These are phyloP conservation scores for Trachelus stipa DNA, from an alignment of 2,888 invertebrate genomes.

Conservation along the genomic window DNA sequence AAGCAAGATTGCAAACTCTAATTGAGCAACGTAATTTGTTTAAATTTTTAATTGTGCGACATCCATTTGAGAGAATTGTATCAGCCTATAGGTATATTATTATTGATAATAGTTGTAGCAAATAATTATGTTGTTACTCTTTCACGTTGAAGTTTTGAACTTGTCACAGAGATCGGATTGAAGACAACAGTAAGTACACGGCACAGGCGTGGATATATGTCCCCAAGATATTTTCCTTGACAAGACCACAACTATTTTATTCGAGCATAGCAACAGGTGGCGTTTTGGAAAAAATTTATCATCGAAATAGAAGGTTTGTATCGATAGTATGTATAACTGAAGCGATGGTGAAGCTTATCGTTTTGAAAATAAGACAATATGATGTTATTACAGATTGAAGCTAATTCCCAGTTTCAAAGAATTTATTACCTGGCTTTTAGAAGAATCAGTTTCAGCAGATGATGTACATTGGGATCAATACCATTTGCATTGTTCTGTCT, in stretches of 20 bases:
- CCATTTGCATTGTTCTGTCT: conserved; percentile 58
- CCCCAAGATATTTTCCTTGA: conserved; percentile 58
- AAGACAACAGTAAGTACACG: conserved; percentile 60
- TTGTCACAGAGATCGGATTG: conserved; percentile 57
- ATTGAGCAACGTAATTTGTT: conserved; percentile 44
- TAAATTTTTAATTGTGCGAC: conserved; percentile 60
- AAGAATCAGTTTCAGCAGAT: conserved; percentile 42
- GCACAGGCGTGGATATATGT: conserved; percentile 61
- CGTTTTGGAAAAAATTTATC: conserved; percentile 50
- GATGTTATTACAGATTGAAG: conserved; percentile 45
- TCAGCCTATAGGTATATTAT: conserved; percentile 60
- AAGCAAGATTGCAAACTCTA: conserved; percentile 38
- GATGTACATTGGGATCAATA: conserved; percentile 63
- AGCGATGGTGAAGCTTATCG: neutral
- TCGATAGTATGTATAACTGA: neutral
- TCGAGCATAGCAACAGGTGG: conserved; percentile 42
- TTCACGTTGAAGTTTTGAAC: neutral
- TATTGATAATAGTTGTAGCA: conserved; percentile 8
- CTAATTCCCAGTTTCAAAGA: conserved; percentile 60
- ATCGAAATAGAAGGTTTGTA: conserved; percentile 47
- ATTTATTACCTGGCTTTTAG: conserved; percentile 57
- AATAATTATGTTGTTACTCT: neutral
- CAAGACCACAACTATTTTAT: conserved; percentile 57
- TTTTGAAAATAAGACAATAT: neutral
- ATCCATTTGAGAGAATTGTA: conserved; percentile 63